A percentile compares a stretch with the other conserved stretches of the same genome.
Evolutionary conservation across 2,888 invertebrate species (phyloP).

Genomic region (Drosophila planitibia): DNA sequence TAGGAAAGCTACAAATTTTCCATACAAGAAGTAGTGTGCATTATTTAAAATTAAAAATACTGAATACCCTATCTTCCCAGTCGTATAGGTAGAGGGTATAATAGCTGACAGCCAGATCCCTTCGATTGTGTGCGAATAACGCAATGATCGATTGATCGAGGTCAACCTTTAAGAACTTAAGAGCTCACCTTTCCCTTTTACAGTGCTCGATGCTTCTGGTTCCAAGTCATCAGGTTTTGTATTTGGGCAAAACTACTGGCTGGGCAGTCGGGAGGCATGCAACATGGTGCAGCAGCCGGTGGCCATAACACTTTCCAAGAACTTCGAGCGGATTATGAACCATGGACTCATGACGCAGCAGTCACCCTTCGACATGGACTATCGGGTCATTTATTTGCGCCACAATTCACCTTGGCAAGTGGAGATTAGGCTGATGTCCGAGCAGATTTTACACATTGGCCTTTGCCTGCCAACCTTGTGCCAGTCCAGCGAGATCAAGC

Average conservation of each 20-base stretch:
- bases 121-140: background rate
- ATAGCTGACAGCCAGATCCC: background rate
- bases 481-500: constrained; percentile 83
- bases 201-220: constrained; percentile 88
- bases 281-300: constrained; percentile 83
- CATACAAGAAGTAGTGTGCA: too few relatives aligned
- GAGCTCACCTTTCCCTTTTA: constrained; percentile 15
- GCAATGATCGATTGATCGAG: background rate
- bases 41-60: background rate
- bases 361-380: constrained; percentile 84
- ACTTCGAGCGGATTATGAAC: constrained; percentile 83
- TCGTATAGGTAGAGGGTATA: background rate
- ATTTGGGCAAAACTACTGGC: constrained; percentile 88
- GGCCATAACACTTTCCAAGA: constrained; percentile 82
- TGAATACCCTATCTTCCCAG: background rate
- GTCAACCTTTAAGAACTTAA: background rate
- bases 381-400: constrained; percentile 84
- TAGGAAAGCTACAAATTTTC: too few relatives aligned
- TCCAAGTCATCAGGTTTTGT: constrained; percentile 86
- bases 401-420: constrained; percentile 85
- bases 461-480: constrained; percentile 86
- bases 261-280: constrained; percentile 87
- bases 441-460: constrained; percentile 86
- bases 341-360: constrained; percentile 80
- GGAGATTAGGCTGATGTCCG: constrained; percentile 84